Evolutionary conservation across 2,888 invertebrate genomes (phyloP).

Genomic region (Patella depressa): DNA sequence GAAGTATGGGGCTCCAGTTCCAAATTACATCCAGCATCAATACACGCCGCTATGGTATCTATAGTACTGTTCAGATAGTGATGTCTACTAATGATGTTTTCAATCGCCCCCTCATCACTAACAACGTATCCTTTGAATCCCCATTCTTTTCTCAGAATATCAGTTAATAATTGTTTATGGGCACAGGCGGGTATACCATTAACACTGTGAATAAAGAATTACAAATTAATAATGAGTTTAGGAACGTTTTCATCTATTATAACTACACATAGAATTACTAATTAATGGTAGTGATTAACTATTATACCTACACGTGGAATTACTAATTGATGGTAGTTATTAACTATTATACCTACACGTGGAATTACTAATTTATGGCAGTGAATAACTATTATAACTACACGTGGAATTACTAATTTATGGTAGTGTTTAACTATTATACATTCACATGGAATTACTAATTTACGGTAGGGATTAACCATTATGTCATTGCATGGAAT

Average conservation of each 20-base stretch:
- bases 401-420: no score
- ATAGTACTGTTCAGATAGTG: slow-evolving; percentile 25
- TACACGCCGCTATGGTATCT: slow-evolving; percentile 26
- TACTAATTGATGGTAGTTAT: no score
- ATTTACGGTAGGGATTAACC: no score
- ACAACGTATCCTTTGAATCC: slow-evolving; percentile 50
- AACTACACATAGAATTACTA: no score
- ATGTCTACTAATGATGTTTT: slow-evolving; percentile 32
- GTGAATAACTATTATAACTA: no score
- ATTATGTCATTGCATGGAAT: no score
- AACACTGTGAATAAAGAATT: slow-evolving; percentile 32
- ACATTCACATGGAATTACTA: no score
- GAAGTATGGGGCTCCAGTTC: not conserved
- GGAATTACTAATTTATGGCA: no score
- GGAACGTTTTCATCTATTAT: not conserved
- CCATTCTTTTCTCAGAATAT: slow-evolving; percentile 47
- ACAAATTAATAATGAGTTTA: not conserved
- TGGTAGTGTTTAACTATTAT: no score
- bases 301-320: no score
- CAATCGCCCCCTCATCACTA: slow-evolving; percentile 48
- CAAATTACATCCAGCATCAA: slow-evolving; percentile 31
- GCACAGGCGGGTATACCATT: slow-evolving; percentile 55
- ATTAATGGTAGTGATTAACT: no score
- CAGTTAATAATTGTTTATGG: slow-evolving; percentile 42
- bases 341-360: no score